A percentile compares a stretch with the other conserved stretches of the same genome.
Evolutionary conservation across 2,888 invertebrate genomes (phyloP).

Genomic region (Strigamia maritima): DNA sequence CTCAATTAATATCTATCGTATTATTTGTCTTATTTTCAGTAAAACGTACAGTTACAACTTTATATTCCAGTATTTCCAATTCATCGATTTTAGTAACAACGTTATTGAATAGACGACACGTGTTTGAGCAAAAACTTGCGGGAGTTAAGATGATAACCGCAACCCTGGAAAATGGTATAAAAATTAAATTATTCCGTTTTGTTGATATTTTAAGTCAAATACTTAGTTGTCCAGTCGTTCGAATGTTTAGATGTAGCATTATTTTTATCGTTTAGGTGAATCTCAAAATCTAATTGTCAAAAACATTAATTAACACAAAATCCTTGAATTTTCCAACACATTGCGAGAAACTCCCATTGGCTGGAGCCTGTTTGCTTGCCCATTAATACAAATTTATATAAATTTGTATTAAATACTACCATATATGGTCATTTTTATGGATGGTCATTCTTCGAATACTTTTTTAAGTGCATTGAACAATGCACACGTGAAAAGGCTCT

Average conservation of each 20-base stretch:
- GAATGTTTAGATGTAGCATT: neutral
- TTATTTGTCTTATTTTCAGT: neutral
- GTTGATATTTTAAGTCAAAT: neutral
- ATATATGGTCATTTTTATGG: too few species aligned
- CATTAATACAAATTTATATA: too few species aligned
- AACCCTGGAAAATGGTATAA: neutral
- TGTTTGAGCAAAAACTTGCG: neutral
- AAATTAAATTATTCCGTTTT: neutral
- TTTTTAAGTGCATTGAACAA: too few species aligned
- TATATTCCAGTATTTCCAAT: constrained; percentile 13
- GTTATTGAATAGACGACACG: neutral
- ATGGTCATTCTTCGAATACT: too few species aligned
- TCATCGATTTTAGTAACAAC: neutral
- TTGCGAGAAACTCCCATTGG: too few species aligned
- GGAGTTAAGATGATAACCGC: neutral
- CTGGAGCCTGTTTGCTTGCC: too few species aligned
- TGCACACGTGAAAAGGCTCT: too few species aligned
- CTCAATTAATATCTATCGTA: neutral
- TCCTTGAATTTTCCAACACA: too few species aligned
- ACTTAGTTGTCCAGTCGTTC: neutral
- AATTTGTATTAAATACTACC: too few species aligned
- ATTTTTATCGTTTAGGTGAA: neutral
- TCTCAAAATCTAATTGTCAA: neutral
- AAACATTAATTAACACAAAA: too few species aligned
- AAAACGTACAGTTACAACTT: neutral